Conservation (phyloP, 2,113 vertebrate species). For the Caloenas nicobarica region DNA sequence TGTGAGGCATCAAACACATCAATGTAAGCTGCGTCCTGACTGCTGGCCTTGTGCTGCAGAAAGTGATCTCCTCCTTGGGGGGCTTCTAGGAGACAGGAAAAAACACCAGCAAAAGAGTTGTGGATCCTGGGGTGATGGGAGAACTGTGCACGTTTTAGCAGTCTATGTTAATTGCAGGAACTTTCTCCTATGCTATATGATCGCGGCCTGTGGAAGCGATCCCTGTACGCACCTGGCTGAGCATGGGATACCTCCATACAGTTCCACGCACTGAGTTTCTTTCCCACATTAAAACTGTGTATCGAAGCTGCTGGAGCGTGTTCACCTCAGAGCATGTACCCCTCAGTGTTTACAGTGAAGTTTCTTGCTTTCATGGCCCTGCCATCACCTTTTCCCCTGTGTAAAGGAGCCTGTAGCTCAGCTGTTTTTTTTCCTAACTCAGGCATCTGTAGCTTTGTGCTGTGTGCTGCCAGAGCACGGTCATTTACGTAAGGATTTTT, state of each 20-base stretch:
- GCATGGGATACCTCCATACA: not conserved
- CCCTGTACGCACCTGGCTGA: not conserved
- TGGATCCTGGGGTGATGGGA: not conserved
- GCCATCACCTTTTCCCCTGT: not conserved
- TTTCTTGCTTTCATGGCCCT: not conserved
- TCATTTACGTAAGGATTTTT: not conserved
- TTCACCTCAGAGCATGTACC: not conserved
- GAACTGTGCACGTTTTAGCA: not conserved
- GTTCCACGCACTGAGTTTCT: not conserved
- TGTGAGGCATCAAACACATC: not conserved
- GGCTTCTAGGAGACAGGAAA: not conserved
- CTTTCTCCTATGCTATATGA: not conserved
- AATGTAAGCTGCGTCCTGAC: not conserved
- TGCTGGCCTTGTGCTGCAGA: not conserved
- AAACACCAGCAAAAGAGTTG: not conserved
- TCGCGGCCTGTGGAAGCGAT: not conserved
- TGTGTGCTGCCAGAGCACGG: not conserved
- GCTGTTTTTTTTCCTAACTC: not conserved
- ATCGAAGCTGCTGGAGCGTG: not conserved
- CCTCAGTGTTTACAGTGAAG: not conserved
- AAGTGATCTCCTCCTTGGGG: not conserved
- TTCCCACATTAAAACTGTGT: not conserved
- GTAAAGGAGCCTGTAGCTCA: not conserved
- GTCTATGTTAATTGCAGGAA: not conserved
- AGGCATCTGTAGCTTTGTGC: not conserved